These are phyloP conservation scores for Oeneis ivallda DNA, from an alignment of 2,888 invertebrate genomes.

Conservation along the genomic window DNA sequence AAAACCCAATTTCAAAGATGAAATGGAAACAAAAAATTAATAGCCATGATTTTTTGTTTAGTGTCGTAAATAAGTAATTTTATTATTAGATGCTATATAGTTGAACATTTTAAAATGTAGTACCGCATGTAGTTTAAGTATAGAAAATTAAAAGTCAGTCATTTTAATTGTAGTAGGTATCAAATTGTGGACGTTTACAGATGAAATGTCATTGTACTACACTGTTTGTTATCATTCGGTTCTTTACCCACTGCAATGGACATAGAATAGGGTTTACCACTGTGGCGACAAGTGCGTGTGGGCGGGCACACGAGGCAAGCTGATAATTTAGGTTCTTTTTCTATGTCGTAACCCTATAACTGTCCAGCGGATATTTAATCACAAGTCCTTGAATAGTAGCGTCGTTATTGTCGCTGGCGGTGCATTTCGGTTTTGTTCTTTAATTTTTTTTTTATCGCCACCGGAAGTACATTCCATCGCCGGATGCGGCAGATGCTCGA, in stretches of 20 bases:
- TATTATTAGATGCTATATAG: too few species aligned
- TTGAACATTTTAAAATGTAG: too few species aligned
- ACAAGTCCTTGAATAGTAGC: constrained; percentile 33
- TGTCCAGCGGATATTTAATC: constrained; percentile 32
- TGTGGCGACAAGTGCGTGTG: neutral
- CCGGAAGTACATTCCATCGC: constrained; percentile 39
- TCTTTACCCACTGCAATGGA: neutral
- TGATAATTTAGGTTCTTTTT: constrained; percentile 21
- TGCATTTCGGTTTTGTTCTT: constrained; percentile 30
- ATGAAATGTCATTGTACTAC: neutral
- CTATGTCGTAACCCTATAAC: constrained; percentile 26
- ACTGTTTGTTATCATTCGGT: neutral
- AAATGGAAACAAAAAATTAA: too few species aligned
- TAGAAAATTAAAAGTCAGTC: neutral
- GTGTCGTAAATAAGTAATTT: too few species aligned
- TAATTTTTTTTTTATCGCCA: constrained; percentile 34
- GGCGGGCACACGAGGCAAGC: constrained; percentile 1
- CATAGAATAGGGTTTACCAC: neutral
- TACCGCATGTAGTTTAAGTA: too few species aligned
- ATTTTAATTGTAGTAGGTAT: neutral
- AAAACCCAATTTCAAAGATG: too few species aligned
- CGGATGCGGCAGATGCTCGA: constrained; percentile 37
- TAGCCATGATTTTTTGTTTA: too few species aligned
- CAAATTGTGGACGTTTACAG: neutral
- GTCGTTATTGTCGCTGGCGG: constrained; percentile 30